Evolutionary conservation across 2,888 invertebrate species (phyloP), one percentile per base, ranked within the genome.

Genomic region (Octodonta nipae): DNA sequence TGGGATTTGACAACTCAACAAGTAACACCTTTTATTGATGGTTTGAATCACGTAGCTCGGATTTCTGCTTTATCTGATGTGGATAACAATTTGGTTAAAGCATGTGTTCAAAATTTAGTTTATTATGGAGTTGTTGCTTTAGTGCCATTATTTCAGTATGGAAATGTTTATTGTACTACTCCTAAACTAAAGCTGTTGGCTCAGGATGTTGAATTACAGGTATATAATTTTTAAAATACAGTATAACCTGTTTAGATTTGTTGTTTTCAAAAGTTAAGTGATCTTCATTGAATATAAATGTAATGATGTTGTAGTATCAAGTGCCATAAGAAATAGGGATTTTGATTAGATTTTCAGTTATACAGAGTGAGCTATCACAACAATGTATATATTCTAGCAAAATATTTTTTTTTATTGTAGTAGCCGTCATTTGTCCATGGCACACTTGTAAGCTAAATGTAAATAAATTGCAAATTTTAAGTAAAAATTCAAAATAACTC

Each of bases 1-100:
- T 92, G 92, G 91, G 93, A 93, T 56, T 71, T 93, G 16, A 92
- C 92, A 1, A 92, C 93, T 1, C 81, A 88, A 58, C 91, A 91
- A 72, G 86, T 85, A 26, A 41, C 66, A 14, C 86, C 88, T 0
- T 83, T 81, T 52, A 86, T 95, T 30, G 85, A 93, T 60, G 92
- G 93, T 1, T 85, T 84, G 52, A 87, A 89, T 61, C 91, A 93
- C 58, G 77, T 93, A 3, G 77, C 85, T 0, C 80, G 85, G 50
- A 91, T 95, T 41, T 84, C 92, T 0, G 73, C 78, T 0, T 80
- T 88, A 51, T 83, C 91, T 0, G 88, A 91, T 52, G 89, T 95
- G 0, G 92, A 93, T 56, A 85, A 84, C 43, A 86, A 87, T 57
- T 68, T 93, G 16, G 93, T 93, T 1, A 93, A 93, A 61, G 84